Evolutionary conservation across 1,140 invertebrate species (phyloP), one percentile per base, ranked within the genome.

Genomic region (Copidosoma floridanum): DNA sequence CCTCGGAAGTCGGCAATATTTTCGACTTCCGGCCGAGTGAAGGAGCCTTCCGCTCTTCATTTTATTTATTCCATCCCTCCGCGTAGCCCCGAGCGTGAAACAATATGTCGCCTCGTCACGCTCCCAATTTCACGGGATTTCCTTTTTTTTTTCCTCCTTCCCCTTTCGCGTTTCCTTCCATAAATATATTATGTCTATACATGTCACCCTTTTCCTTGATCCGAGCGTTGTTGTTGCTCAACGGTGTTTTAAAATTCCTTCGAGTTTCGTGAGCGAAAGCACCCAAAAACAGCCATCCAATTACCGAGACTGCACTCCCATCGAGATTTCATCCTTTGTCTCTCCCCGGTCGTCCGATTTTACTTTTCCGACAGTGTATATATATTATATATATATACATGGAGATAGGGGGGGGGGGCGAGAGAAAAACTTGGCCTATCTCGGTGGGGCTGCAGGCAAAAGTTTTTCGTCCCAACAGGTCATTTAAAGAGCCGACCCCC

Each of bases 1-100:
- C 62, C 59, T 65, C 8, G 74, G 71, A 76, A 78, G 72, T 75
- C 71, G 71, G 63, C 68, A 77, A 78, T 78, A 80, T 78, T 76
- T 76, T 72, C 66, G 65, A 74, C 76, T 76, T 77, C 73, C 73
- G 68, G 65, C 40, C 53, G 64, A 64, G 59, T 2, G 1, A 68
- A 71, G 44, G 48, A 61, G n/a, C n/a, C n/a, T n/a, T n/a, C n/a
- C n/a, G n/a, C n/a, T n/a, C n/a, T n/a, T n/a, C n/a, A n/a, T n/a
- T n/a, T n/a, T n/a, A n/a, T n/a, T n/a, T n/a, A n/a, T n/a, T n/a
- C n/a, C n/a, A n/a, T n/a, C n/a, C n/a, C n/a, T n/a, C n/a, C n/a
- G n/a, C n/a, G n/a, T n/a, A n/a, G 66, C 65, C 65, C 52, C 55
- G 50, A 68, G 72, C 70, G 71, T 62, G 56, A 77, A 77, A 78